Conservation (phyloP, 2,113 vertebrate genomes). For the Geothlypis trichas region DNA sequence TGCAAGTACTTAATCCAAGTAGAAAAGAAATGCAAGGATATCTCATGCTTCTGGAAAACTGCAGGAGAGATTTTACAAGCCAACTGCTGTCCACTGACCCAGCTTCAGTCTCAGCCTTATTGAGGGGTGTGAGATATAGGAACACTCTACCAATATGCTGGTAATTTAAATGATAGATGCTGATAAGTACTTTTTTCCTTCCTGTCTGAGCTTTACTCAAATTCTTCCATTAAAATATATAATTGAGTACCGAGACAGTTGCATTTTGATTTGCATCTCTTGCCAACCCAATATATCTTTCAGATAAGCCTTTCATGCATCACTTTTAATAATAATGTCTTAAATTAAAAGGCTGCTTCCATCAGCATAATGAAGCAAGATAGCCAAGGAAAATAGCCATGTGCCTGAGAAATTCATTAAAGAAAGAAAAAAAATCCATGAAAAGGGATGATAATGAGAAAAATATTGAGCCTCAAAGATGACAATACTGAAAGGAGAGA, state of each 20-base stretch:
- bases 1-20: neutral
- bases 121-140: neutral
- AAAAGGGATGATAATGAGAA: neutral
- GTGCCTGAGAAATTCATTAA: neutral
- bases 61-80: neutral
- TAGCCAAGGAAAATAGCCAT: constrained; percentile 19
- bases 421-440: neutral
- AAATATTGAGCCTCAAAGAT: neutral
- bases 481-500: neutral
- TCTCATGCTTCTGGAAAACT: neutral
- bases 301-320: neutral
- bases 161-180: constrained; percentile 17
- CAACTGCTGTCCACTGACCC: neutral
- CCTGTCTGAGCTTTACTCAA: neutral
- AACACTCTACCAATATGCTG: neutral
- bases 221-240: constrained; percentile 4
- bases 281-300: constrained; percentile 22
- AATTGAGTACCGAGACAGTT: neutral
- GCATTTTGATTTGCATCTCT: constrained; percentile 31
- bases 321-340: constrained; percentile 1
- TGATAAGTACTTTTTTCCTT: neutral
- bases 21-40: neutral
- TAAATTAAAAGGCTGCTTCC: constrained; percentile 31
- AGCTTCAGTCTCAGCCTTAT: neutral
- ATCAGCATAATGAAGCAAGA: constrained; percentile 40